Evolutionary conservation across 2,888 invertebrate species (phyloP).

Genomic region (Caenorhabditis doughertyi): DNA sequence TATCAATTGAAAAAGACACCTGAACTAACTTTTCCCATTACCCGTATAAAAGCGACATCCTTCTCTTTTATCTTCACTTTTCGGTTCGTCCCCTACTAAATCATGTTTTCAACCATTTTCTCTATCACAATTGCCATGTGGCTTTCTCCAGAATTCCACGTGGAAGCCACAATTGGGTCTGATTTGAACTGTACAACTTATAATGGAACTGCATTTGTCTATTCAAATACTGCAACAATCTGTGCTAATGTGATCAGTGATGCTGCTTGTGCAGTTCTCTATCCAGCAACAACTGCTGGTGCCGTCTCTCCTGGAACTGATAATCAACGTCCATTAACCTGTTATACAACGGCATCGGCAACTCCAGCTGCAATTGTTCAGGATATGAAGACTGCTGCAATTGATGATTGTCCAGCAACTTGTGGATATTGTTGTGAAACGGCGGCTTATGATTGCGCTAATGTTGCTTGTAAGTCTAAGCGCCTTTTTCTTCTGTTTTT

Average conservation of each 20-base stretch:
- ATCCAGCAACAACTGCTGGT: slow-evolving; percentile 25
- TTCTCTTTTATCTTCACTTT: slow-evolving; percentile 3
- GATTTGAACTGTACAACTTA: slow-evolving; percentile 47
- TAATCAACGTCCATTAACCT: slow-evolving; percentile 33
- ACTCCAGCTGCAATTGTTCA: slow-evolving; percentile 43
- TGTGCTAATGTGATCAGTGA: slow-evolving; percentile 44
- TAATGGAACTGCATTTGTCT: slow-evolving; percentile 44
- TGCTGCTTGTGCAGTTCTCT: slow-evolving; percentile 42
- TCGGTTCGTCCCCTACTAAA: background rate
- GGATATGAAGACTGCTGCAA: slow-evolving; percentile 51
- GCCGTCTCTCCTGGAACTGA: slow-evolving; percentile 31
- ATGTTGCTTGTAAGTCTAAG: slow-evolving; percentile 40
- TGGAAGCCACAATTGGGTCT: slow-evolving; percentile 9
- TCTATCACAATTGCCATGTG: slow-evolving; percentile 14
- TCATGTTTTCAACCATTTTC: slow-evolving; percentile 19
- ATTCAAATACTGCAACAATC: slow-evolving; percentile 43
- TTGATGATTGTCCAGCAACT: slow-evolving; percentile 43
- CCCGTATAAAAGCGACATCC: slow-evolving; percentile 7
- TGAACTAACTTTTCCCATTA: slow-evolving; percentile 5
- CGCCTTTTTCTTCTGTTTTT: background rate
- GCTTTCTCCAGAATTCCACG: slow-evolving; percentile 12
- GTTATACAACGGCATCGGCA: slow-evolving; percentile 47
- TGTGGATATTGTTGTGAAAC: slow-evolving; percentile 55
- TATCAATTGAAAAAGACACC: slow-evolving; percentile 17
- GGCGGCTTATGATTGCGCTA: slow-evolving; percentile 37